Percentiles rank a stretch among this genome's conserved stretches.
Conservation (phyloP, 2,797 vertebrate genomes). For the Lates japonicus region DNA sequence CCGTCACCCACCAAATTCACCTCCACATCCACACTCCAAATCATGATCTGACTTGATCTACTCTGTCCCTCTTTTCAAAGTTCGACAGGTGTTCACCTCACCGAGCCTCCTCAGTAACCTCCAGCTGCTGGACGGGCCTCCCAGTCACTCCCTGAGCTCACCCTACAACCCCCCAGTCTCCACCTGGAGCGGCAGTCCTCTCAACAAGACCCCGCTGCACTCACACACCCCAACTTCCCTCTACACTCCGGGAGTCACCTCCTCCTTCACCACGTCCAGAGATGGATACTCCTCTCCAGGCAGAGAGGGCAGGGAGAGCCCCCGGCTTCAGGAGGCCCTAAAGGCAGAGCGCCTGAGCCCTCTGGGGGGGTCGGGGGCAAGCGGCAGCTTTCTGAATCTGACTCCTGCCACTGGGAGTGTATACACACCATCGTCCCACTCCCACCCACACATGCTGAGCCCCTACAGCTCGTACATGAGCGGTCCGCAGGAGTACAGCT, state of each 20-base stretch:
- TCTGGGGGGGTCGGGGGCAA: too few relatives aligned
- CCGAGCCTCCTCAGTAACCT: conserved; percentile 86
- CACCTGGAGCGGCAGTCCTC: conserved; percentile 85
- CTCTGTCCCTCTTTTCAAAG: conserved; percentile 67
- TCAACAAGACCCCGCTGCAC: conserved; percentile 82
- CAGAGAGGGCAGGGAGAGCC: conserved; percentile 86
- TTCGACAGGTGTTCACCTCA: conserved; percentile 88
- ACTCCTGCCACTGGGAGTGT: conserved; percentile 81
- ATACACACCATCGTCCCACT: conserved; percentile 75
- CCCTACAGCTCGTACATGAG: conserved; percentile 86
- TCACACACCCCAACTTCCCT: conserved; percentile 81
- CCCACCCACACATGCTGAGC: conserved; percentile 79
- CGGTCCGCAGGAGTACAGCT: conserved; percentile 79
- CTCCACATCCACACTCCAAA: neutral
- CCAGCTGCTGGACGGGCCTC: conserved; percentile 87
- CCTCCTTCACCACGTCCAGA: conserved; percentile 78
- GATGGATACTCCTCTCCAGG: conserved; percentile 81
- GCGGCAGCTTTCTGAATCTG: conserved; percentile 85
- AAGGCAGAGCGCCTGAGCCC: conserved; percentile 88
- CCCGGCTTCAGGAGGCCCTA: conserved; percentile 88
- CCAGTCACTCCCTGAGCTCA: conserved; percentile 81
- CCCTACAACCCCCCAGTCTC: conserved; percentile 77
- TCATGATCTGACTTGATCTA: neutral
- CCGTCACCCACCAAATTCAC: neutral
- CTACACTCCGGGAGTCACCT: conserved; percentile 81